Base-by-base conservation (phyloP, 30 jellyfish, hydroid and myxozoan genomes). In the Cassiopea xamachana region DNA sequence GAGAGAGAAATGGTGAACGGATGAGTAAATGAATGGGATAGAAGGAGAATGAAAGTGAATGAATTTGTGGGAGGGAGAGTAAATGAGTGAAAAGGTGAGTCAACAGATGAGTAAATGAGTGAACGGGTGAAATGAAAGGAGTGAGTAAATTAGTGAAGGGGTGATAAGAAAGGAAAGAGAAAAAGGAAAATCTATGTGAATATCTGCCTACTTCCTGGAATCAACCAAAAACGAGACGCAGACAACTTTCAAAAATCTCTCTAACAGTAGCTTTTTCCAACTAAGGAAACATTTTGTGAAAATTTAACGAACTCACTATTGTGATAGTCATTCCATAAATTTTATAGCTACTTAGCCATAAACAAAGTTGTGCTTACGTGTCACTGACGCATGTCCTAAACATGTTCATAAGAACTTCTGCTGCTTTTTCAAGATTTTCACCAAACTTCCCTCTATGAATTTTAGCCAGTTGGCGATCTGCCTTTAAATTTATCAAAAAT, bases 331-430 rank as follows among this genome's bases (percentile, higher is more conserved):
- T 27, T 27, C 39, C 39, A 27, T 27, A 27, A 27, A 27, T 27
- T 27, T 27, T 27, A 27, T 27, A 27, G 39, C 39, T 27, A 27
- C 39, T 27, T 27, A 27, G 39, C 39, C 39, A 27, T 27, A 27
- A 27, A 27, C 39, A 27, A 27, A 27, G 39, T 27, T 27, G 39
- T 27, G 46, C 97, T 82, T 76, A 90, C 93, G 99, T 95, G 73
- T 95, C 99, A 82, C 98, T 95, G 60, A 95, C 99, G 73, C 99
- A 95, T 8, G 94, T 98, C 15, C 99, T 84, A 77, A 95, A 95
- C 71, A 98, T 82, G 75, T 75, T 90, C 99, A 95, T 95, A 46
- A 95, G 55, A 1, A 93, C 91, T 71, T 95, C 99, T 0, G 99
- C 99, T 7, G 98, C 88, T 86, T 95, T 95, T 69, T 91, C 99